Evolutionary conservation across 2,888 invertebrate species (phyloP), one percentile per base, ranked within the genome.

Genomic region (Ptilodon capucinus): DNA sequence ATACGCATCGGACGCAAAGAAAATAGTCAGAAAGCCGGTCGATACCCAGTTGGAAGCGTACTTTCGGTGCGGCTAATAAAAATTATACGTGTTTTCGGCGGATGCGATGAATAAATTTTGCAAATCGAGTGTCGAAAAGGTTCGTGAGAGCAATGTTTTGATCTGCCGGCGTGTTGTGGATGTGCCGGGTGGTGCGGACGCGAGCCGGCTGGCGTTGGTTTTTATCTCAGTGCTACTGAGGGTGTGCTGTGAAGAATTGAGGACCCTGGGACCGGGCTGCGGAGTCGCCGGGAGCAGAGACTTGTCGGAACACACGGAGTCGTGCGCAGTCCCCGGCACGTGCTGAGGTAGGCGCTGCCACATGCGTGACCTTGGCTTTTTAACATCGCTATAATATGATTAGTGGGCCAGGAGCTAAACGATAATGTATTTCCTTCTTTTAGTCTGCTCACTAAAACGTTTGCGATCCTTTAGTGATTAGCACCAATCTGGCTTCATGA

Each of bases 101-200:
- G 85, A 91, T 91, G 91, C 89, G 90, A 91, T 91, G 91, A 87
- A 89, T 91, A 91, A 83, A 91, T 87, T 89, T 88, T 88, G 88
- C 87, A 79, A 88, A 84, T 86, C 86, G 77, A 81, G 86, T 86
- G 88, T 86, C 76, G 83, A 86, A 85, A 89, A 88, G 81, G 80
- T 85, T 82, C 81, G 87, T 82, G 88, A 83, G 77, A 81, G 84
- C 79, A 80, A 88, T 90, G 89, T 86, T 88, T 87, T 86, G 86
- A 88, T 84, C 82, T 79, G 79, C 58, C 84, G 82, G 77, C 81
- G 79, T 81, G 80, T 79, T 78, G 85, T 86, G 79, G 77, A 81
- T 73, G 85, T 86, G 86, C 84, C 86, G 81, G 86, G 83, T 65
- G 72, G 72, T 75, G 76, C 71, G 79, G 82, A 83, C 79, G 81